Conservation (phyloP, 2,888 invertebrate genomes). For the Diarsia dahlii region DNA sequence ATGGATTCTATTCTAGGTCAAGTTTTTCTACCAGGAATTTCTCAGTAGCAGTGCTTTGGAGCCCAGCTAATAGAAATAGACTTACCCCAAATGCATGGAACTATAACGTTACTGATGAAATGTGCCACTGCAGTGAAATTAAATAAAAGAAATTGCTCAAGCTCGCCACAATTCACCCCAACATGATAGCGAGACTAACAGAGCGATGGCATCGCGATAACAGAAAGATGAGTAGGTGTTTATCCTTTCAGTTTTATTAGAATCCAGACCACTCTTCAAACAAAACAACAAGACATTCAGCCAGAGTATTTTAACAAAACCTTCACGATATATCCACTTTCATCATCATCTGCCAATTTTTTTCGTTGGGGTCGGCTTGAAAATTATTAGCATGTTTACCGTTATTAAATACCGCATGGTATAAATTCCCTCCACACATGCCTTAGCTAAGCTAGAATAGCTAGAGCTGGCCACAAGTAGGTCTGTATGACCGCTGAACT, state of each 20-base stretch:
- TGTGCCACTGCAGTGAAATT: not conserved
- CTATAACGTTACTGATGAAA: not conserved
- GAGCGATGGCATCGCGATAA: not conserved
- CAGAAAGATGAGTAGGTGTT: not conserved
- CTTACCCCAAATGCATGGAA: not conserved
- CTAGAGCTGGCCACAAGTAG: not conserved
- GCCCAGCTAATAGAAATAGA: not conserved
- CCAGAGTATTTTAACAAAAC: not conserved
- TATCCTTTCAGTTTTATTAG: no score
- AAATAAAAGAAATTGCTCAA: not conserved
- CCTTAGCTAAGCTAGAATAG: not conserved
- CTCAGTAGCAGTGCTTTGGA: not conserved
- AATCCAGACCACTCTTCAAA: no score
- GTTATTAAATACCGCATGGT: no score
- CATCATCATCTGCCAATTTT: no score
- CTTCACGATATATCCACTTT: no score
- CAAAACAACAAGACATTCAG: no score
- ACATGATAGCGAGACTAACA: not conserved
- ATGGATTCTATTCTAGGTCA: not conserved
- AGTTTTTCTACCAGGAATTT: not conserved
- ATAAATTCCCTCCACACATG: not conserved
- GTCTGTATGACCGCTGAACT: constrained; percentile 12
- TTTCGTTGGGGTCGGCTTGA: no score
- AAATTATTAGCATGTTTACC: no score
- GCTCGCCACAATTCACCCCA: not conserved